These are phyloP conservation scores for Cyprinodon diabolis DNA, from an alignment of 2,797 vertebrate genomes.

Conservation along the genomic window DNA sequence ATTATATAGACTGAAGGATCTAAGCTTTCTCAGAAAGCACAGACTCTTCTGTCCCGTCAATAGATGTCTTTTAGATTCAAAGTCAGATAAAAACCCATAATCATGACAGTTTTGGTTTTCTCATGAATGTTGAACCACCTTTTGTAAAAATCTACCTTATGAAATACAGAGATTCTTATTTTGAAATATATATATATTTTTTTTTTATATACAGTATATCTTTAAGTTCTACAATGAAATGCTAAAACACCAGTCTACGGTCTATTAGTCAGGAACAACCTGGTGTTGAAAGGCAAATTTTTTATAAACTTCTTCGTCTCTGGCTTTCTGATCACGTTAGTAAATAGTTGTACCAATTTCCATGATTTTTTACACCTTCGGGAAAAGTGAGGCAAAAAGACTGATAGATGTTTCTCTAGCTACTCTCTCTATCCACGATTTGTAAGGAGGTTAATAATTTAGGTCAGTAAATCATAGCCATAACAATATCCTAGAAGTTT, in stretches of 20 bases:
- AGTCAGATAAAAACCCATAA: no score
- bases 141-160: not conserved
- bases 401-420: not conserved
- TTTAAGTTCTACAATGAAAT: no score
- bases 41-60: no score
- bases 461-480: not conserved
- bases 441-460: not conserved
- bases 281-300: not conserved
- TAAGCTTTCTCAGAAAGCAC: no score
- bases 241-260: no score
- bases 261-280: no score
- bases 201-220: no score
- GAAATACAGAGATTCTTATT: not conserved
- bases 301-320: not conserved
- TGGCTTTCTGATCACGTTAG: not conserved
- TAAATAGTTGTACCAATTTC: not conserved
- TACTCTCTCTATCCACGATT: no score
- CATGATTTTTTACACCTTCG: not conserved
- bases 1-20: no score
- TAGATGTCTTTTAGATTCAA: no score
- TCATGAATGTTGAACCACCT: no score
- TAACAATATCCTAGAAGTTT: not conserved
- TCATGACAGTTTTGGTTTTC: no score
- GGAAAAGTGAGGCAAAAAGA: not conserved
- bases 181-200: not conserved